A percentile compares a stretch with the other conserved stretches of the same genome.
Evolutionary conservation across 1,140 invertebrate genomes (phyloP).

Genomic region (Aphaenogaster floridana): DNA sequence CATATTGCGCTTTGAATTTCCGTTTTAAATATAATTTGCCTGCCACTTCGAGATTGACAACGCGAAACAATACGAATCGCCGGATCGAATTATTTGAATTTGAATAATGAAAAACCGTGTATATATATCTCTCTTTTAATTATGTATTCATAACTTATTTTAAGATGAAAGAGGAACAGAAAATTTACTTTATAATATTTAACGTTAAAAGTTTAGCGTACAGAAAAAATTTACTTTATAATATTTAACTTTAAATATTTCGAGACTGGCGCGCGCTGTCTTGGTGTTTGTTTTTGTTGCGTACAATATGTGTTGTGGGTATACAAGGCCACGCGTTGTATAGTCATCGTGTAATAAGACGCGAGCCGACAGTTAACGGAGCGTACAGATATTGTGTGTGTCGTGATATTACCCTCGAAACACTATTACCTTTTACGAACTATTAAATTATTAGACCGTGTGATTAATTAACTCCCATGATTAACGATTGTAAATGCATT

Average conservation of each 20-base stretch:
- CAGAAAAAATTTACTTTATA: conserved; percentile 18
- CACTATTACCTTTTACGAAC: neutral
- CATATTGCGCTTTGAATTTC: neutral
- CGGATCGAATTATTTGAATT: neutral
- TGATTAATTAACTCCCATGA: neutral
- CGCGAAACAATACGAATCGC: neutral
- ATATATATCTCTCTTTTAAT: neutral
- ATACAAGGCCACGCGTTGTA: neutral
- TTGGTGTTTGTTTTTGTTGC: conserved; percentile 20
- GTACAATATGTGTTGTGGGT: neutral
- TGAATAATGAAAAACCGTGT: neutral
- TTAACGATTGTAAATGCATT: neutral
- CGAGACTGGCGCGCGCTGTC: neutral
- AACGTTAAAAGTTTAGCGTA: neutral
- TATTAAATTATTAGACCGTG: conserved; percentile 12
- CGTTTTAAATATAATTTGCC: neutral
- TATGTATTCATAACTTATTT: neutral
- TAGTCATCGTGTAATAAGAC: neutral
- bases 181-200: neutral
- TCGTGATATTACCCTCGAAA: neutral
- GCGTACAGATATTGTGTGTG: neutral
- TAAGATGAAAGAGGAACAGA: neutral
- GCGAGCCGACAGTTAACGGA: conserved; percentile 1
- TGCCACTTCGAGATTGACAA: neutral
- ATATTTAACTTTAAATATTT: conserved; percentile 24